phyloP scores from a whole-genome alignment of 1,140 invertebrate genomes.

The Mylabris phalerata region DNA sequence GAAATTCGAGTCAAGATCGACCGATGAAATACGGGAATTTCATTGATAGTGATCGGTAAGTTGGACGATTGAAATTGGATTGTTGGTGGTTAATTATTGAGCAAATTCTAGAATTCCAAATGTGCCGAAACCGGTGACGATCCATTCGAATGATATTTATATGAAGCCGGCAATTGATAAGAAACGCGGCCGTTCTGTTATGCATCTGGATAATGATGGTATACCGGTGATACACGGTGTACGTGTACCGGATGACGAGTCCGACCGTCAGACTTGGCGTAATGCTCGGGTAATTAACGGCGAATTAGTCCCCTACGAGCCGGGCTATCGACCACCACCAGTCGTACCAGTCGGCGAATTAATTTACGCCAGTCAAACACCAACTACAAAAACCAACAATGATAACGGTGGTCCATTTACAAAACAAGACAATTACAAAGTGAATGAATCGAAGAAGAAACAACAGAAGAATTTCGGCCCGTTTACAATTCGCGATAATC shows the following conservation, averaged over 20 bases:
- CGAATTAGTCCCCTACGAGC: slow-evolving; percentile 61
- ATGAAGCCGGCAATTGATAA: slow-evolving; percentile 49
- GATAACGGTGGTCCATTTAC: slow-evolving; percentile 33
- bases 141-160: slow-evolving; percentile 55
- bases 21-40: slow-evolving; percentile 28
- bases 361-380: slow-evolving; percentile 44
- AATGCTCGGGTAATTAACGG: slow-evolving; percentile 82
- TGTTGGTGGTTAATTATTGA: not conserved
- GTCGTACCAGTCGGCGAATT: slow-evolving; percentile 49
- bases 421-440: slow-evolving; percentile 21
- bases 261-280: slow-evolving; percentile 71
- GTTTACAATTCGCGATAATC: slow-evolving; percentile 38
- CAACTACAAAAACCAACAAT: slow-evolving; percentile 20
- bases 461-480: slow-evolving; percentile 20
- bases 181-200: slow-evolving; percentile 46
- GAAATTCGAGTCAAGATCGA: slow-evolving; percentile 23
- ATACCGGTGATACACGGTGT: slow-evolving; percentile 73
- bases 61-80: not conserved
- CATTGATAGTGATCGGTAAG: slow-evolving; percentile 38
- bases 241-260: slow-evolving; percentile 73
- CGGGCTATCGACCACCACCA: slow-evolving; percentile 56
- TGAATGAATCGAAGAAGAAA: not conserved
- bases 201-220: slow-evolving; percentile 59
- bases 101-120: slow-evolving; percentile 35
- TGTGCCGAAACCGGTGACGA: slow-evolving; percentile 60